These are phyloP conservation scores for Aphaenogaster floridana DNA, from an alignment of 1,140 invertebrate species.

Conservation along the genomic window DNA sequence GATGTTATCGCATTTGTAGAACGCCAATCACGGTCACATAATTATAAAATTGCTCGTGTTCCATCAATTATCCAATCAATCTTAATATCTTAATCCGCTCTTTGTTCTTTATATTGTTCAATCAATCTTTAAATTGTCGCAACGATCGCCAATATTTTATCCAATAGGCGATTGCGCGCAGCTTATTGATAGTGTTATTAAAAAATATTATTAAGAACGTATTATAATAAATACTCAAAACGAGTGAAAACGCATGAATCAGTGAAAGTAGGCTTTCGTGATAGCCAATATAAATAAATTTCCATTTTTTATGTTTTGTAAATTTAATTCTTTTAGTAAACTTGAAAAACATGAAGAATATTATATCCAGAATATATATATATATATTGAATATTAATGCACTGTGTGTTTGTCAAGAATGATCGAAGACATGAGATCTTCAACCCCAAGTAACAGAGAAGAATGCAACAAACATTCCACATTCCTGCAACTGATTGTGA, in stretches of 20 bases:
- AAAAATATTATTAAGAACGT: neutral
- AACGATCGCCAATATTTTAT: neutral
- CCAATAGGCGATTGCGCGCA: neutral
- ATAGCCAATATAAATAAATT: neutral
- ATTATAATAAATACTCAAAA: neutral
- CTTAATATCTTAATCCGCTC: neutral
- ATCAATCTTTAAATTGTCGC: neutral
- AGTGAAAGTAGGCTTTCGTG: conserved; percentile 1
- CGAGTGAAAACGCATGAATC: neutral
- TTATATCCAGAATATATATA: too few species aligned
- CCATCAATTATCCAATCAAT: neutral
- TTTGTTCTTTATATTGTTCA: neutral
- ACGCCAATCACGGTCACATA: neutral
- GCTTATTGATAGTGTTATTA: neutral
- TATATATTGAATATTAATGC: neutral
- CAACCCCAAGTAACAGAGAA: too few species aligned
- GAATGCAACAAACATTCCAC: too few species aligned
- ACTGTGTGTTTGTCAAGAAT: neutral
- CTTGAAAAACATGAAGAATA: neutral
- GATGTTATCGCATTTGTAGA: neutral
- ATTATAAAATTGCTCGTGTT: neutral
- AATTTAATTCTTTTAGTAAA: neutral
- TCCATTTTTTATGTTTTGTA: neutral
- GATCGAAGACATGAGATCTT: neutral
- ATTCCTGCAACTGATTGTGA: too few species aligned